These are phyloP conservation scores for Falco punctatus DNA, from an alignment of 2,113 vertebrate genomes.

Conservation along the genomic window DNA sequence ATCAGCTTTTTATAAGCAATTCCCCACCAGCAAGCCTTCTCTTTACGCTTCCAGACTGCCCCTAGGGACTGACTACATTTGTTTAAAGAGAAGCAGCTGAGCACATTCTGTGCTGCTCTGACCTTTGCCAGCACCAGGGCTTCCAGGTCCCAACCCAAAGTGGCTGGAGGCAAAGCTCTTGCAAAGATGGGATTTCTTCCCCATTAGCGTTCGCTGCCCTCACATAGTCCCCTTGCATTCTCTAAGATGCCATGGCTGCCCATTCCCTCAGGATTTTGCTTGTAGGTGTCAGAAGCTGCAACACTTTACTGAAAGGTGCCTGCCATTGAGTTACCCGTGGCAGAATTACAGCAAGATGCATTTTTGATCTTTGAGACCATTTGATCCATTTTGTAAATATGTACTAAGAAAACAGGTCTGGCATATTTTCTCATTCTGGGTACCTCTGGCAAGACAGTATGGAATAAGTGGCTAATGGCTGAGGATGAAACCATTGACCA, in stretches of 20 bases:
- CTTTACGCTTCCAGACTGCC: neutral
- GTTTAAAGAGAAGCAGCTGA: neutral
- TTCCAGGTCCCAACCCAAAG: neutral
- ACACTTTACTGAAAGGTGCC: neutral
- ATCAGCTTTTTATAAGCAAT: neutral
- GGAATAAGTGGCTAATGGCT: neutral
- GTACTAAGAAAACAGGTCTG: neutral
- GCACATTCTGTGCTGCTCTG: neutral
- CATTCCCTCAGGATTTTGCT: neutral
- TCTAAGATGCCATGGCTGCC: neutral
- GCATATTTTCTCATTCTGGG: neutral
- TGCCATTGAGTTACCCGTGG: neutral
- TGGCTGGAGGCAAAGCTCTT: neutral
- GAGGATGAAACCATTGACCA: neutral
- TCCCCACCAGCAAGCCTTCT: neutral
- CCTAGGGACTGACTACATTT: neutral
- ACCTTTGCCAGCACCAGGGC: neutral
- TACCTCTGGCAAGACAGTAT: neutral
- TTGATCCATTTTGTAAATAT: neutral
- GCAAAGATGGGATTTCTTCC: neutral
- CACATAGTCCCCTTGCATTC: neutral
- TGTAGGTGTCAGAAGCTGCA: neutral
- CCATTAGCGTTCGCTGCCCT: rapidly evolving
- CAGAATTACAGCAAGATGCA: neutral
- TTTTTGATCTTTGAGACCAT: neutral